These are phyloP conservation scores for Drosophila maculinotata DNA, from an alignment of 2,888 invertebrate species.

Conservation along the genomic window DNA sequence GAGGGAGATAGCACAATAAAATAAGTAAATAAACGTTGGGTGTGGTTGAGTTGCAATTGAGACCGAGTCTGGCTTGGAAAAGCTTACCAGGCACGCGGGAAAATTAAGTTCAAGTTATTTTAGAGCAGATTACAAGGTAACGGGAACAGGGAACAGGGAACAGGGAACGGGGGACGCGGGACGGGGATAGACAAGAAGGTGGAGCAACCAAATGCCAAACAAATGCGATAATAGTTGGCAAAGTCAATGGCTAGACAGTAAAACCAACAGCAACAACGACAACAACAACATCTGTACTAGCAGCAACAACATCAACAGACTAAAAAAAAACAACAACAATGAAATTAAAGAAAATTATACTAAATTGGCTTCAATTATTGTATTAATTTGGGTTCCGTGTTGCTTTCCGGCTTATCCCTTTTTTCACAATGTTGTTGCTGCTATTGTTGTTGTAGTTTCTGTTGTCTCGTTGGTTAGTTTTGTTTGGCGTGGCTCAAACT, in stretches of 20 bases:
- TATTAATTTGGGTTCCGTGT: constrained; percentile 85
- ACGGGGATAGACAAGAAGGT: constrained; percentile 18
- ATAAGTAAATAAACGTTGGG: constrained; percentile 44
- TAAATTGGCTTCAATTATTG: constrained; percentile 85
- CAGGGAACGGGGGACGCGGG: constrained; percentile 13
- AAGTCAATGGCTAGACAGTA: constrained; percentile 74
- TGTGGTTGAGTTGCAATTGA: constrained; percentile 43
- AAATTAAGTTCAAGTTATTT: constrained; percentile 56
- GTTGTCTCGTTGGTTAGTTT: constrained; percentile 43
- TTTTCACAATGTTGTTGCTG: constrained; percentile 45
- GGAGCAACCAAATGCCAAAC: constrained; percentile 72
- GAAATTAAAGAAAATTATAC: constrained; percentile 84
- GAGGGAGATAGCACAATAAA: constrained; percentile 33
- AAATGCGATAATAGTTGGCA: constrained; percentile 78
- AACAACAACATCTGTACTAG: constrained; percentile 6
- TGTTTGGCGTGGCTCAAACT: constrained; percentile 35
- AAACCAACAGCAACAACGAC: constrained; percentile 50
- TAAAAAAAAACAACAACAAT: constrained; percentile 61
- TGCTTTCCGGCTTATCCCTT: constrained; percentile 84
- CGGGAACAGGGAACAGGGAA: background rate
- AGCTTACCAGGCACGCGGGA: constrained; percentile 41
- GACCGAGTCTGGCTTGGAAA: constrained; percentile 14
- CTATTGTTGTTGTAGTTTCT: constrained; percentile 19
- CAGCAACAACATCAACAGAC: constrained; percentile 34
- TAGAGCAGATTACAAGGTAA: constrained; percentile 43